phyloP scores from a whole-genome alignment of 2,797 vertebrate species.

The Trachurus trachurus region DNA sequence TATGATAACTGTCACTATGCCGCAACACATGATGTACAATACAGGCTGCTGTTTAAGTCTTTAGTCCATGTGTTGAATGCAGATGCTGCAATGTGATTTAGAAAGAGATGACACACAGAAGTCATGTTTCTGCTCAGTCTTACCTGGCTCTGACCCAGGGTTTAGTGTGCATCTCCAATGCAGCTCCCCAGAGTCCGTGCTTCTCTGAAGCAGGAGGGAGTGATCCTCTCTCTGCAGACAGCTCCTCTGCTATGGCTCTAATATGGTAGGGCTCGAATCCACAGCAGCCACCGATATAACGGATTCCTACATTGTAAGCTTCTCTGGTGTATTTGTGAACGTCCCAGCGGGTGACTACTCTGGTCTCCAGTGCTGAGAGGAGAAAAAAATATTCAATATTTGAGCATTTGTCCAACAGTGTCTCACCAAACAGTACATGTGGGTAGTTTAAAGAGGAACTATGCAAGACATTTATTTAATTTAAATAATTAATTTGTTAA shows the following conservation, averaged over 20 bases:
- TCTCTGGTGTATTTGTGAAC: constrained; percentile 90
- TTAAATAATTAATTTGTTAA: too few relatives aligned
- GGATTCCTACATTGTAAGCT: constrained; percentile 89
- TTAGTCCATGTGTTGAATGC: neutral
- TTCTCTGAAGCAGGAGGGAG: constrained; percentile 90
- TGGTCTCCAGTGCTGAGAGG: constrained; percentile 88
- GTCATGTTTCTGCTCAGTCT: constrained; percentile 7
- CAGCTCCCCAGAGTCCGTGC: constrained; percentile 89
- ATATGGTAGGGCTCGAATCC: constrained; percentile 94
- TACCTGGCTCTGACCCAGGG: constrained; percentile 93
- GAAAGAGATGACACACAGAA: neutral
- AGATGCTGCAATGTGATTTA: neutral
- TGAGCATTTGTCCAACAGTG: neutral
- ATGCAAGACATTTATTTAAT: too few relatives aligned
- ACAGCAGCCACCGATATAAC: constrained; percentile 92
- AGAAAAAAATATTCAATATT: neutral
- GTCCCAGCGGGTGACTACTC: constrained; percentile 91
- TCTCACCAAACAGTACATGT: neutral
- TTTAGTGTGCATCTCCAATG: constrained; percentile 90
- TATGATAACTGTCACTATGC: neutral
- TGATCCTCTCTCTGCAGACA: constrained; percentile 88
- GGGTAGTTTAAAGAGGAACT: too few relatives aligned
- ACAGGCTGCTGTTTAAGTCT: neutral
- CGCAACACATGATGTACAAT: neutral
- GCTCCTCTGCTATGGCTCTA: constrained; percentile 91